Evolutionary conservation across 1,140 invertebrate species (phyloP), one percentile per base, ranked within the genome.

Genomic region (Rhyzopertha dominica): DNA sequence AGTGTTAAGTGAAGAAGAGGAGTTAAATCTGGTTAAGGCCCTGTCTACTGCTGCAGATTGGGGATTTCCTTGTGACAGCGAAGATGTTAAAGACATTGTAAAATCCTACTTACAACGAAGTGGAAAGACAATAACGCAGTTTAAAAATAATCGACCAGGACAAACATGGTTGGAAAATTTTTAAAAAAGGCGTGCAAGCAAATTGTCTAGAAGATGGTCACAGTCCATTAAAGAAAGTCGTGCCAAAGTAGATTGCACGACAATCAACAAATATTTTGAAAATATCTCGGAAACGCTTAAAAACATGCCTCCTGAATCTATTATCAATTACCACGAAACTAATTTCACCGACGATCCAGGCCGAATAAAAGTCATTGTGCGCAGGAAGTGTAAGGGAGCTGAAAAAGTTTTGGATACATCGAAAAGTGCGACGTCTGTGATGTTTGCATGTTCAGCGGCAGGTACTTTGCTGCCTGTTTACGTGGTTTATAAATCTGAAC

Each of bases 301-400:
- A 49, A 52, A 52, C 24, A 54, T 68, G 9, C 61, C 62, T 20
- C 51, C 58, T 12, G 12, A 47, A 12, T 57, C 62, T 40, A 62
- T 71, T n/a, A 41, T 65, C 3, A 73, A 72, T 48, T 72, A 61
- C 50, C 68, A 73, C 49, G 63, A 70, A 51, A 72, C 66, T 3
- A 69, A 70, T 50, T 45, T 68, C n/a, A 51, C 43, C 0, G 67
- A 70, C 48, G 60, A 72, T 51, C 59, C 62, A 9, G 62, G 62
- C 16, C 50, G 54, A 5, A 49, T 61, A 50, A 58, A 56, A 44
- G 32, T 46, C 19, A 47, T 65, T 13, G 49, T 55, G 35, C 55
- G 59, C 26, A 54, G 59, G 40, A 56, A 54, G 7, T 47, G 40
- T 18, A 67, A 67, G 49, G 58, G 66, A 42, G 58, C 62, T 3